Percentiles rank a stretch among this genome's conserved stretches.
Evolutionary conservation across 1,140 invertebrate species (phyloP).

Genomic region (Lineus longissimus): DNA sequence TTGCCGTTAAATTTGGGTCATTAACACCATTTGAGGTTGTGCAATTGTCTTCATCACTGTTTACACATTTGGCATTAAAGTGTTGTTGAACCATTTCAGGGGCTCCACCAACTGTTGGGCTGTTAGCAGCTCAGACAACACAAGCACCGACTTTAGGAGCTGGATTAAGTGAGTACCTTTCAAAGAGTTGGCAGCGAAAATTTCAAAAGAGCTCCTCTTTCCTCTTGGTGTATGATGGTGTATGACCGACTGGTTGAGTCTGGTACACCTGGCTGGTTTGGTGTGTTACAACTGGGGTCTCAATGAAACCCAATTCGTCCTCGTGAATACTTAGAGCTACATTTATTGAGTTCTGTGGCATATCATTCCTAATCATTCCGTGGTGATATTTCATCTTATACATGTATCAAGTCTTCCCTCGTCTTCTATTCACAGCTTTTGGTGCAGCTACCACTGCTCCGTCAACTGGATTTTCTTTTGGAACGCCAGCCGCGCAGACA

Average conservation of each 20-base stretch:
- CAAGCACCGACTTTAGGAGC: background rate
- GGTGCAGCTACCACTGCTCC: conserved; percentile 1
- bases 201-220: no score
- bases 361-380: conserved; percentile 11
- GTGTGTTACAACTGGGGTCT: no score
- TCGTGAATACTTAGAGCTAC: conserved; percentile 18
- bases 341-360: conserved; percentile 16
- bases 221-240: no score
- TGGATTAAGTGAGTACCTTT: conserved; percentile 29
- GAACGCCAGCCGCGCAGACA: conserved; percentile 1
- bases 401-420: no score
- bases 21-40: background rate
- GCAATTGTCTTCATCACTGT: background rate
- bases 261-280: no score
- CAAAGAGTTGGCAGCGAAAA: no score
- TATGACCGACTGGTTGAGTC: no score
- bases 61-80: conserved; percentile 22
- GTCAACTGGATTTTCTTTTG: conserved; percentile 13
- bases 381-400: no score
- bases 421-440: conserved; percentile 19
- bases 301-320: conserved; percentile 22
- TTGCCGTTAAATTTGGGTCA: background rate
- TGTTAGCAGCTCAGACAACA: background rate
- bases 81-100: conserved; percentile 42
- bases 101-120: conserved; percentile 44